These are phyloP conservation scores for Propithecus deckenii DNA, from an alignment of 2,797 vertebrate genomes.

Conservation along the genomic window DNA sequence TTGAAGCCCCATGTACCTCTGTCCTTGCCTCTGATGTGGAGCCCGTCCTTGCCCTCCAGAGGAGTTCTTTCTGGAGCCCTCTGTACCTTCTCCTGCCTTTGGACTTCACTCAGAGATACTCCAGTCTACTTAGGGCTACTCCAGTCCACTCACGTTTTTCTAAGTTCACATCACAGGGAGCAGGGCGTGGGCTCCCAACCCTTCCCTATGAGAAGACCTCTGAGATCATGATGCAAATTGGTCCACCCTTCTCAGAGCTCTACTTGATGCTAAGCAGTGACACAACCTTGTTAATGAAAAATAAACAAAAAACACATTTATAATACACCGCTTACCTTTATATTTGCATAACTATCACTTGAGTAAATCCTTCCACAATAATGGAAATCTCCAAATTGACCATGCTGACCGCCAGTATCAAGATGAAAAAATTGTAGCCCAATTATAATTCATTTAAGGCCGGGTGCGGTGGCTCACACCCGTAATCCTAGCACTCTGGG, in stretches of 20 bases:
- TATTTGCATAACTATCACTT: background rate
- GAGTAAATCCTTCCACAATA: background rate
- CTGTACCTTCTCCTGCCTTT: background rate
- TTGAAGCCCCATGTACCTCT: background rate
- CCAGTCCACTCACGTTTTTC: background rate
- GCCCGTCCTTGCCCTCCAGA: background rate
- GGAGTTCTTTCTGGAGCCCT: background rate
- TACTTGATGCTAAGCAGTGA: background rate
- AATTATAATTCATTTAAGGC: background rate
- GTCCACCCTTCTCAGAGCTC: background rate
- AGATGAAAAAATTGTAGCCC: background rate
- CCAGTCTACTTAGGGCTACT: background rate
- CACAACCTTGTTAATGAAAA: constrained; percentile 46
- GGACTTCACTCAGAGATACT: background rate
- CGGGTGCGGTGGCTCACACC: too few species aligned
- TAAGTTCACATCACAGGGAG: background rate
- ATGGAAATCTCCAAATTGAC: background rate
- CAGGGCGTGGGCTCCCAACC: background rate
- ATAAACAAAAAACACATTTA: background rate
- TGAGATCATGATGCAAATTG: background rate
- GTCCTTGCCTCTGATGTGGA: background rate
- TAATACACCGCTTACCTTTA: background rate
- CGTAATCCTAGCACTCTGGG: too few species aligned
- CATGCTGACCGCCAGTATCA: background rate
- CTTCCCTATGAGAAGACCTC: background rate